Percentiles rank a stretch among this genome's conserved stretches.
Evolutionary conservation across 2,888 invertebrate species (phyloP).

Genomic region (Drosophila hamatofila): DNA sequence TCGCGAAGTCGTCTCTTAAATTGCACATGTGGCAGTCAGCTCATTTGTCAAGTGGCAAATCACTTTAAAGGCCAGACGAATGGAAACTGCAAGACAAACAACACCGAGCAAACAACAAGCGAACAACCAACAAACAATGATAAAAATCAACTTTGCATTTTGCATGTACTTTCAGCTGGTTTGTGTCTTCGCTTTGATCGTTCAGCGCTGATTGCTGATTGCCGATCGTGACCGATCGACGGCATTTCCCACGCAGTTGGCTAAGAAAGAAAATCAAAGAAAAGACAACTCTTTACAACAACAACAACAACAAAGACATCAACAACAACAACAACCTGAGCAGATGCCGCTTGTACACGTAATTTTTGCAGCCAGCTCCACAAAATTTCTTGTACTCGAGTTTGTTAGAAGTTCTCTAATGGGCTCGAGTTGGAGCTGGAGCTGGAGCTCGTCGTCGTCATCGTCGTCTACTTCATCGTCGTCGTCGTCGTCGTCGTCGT

Average conservation of each 20-base stretch:
- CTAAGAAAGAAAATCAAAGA: too few species aligned
- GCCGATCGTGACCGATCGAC: constrained; percentile 74
- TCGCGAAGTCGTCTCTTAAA: constrained; percentile 62
- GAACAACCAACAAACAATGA: constrained; percentile 39
- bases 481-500: background rate
- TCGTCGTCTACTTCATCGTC: background rate
- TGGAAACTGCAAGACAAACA: constrained; percentile 37
- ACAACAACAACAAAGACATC: constrained; percentile 3
- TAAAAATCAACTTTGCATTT: constrained; percentile 75
- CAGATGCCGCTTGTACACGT: constrained; percentile 40
- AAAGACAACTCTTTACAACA: constrained; percentile 36
- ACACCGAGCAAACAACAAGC: constrained; percentile 21
- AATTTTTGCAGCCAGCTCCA: constrained; percentile 17
- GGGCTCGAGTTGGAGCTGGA: background rate
- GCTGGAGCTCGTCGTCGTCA: too few species aligned
- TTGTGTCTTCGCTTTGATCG: constrained; percentile 45
- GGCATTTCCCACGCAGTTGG: constrained; percentile 73
- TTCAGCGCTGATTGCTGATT: constrained; percentile 41
- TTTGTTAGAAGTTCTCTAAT: constrained; percentile 35
- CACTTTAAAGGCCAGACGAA: constrained; percentile 62
- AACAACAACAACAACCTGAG: constrained; percentile 5
- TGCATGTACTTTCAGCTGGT: constrained; percentile 55
- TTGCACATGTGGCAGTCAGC: constrained; percentile 78
- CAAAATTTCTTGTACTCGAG: constrained; percentile 23
- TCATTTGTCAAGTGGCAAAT: constrained; percentile 79